phyloP scores from a whole-genome alignment of 2,113 vertebrate genomes.

The Heliornis fulica region DNA sequence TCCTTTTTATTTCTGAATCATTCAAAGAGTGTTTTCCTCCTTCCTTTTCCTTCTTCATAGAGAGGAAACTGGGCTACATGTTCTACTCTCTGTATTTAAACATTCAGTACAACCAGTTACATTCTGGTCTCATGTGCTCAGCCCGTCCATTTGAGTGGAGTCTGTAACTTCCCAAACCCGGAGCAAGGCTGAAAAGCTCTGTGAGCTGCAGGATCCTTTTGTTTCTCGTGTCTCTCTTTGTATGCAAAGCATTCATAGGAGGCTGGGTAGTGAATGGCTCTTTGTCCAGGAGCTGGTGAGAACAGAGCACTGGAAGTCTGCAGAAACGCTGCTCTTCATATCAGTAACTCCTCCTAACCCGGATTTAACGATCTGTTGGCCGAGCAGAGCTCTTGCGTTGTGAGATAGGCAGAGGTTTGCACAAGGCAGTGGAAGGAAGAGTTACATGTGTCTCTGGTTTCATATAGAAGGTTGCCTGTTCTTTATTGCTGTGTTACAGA shows the following conservation, averaged over 20 bases:
- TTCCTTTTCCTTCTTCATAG: background rate
- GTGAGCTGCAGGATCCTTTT: constrained; percentile 42
- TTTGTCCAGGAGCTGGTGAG: constrained; percentile 45
- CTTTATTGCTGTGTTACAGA: background rate
- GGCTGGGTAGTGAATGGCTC: constrained; percentile 29
- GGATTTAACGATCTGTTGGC: background rate
- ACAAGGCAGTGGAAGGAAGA: background rate
- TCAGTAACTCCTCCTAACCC: constrained; percentile 44
- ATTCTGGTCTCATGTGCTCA: constrained; percentile 28
- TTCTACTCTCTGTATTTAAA: background rate
- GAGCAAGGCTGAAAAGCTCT: constrained; percentile 9
- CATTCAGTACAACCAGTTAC: background rate
- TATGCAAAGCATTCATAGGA: constrained; percentile 50
- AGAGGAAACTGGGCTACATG: background rate
- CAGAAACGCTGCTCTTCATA: constrained; percentile 8
- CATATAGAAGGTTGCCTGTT: background rate
- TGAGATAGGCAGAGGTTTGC: background rate
- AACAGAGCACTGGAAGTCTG: constrained; percentile 7
- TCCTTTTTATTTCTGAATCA: background rate
- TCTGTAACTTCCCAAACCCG: background rate
- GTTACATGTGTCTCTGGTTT: background rate
- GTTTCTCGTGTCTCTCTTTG: constrained; percentile 48
- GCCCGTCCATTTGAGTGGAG: background rate
- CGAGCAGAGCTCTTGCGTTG: background rate
- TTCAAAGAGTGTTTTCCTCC: background rate